Evolutionary conservation across 2,888 invertebrate species (phyloP).

Genomic region (Alentia gelatinosa): DNA sequence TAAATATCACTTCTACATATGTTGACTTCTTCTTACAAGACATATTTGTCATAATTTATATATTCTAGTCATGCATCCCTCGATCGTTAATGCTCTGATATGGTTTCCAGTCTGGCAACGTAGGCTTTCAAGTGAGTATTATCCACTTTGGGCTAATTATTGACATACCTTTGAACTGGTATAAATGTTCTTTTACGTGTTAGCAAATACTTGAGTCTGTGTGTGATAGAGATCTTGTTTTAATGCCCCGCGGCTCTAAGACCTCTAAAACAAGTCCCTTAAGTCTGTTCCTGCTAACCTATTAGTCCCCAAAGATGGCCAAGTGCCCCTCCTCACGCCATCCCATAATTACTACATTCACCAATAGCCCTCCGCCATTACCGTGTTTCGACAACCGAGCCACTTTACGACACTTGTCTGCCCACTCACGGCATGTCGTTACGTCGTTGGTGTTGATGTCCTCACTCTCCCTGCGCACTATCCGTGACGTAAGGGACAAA

Average conservation of each 20-base stretch:
- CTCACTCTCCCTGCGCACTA: background rate
- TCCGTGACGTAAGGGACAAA: background rate
- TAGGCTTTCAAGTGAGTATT: background rate
- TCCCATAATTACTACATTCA: slow-evolving; percentile 16
- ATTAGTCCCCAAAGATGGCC: background rate
- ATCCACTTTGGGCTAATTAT: background rate
- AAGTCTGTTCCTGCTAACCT: background rate
- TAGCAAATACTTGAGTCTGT: background rate
- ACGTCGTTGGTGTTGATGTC: background rate
- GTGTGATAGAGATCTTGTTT: slow-evolving; percentile 16
- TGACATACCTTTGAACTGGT: background rate
- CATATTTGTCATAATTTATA: background rate
- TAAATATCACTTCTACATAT: background rate
- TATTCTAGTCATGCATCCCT: background rate
- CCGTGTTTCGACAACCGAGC: slow-evolving; percentile 5
- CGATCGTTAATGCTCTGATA: background rate
- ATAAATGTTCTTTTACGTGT: background rate
- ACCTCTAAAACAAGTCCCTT: background rate
- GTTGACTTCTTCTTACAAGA: background rate
- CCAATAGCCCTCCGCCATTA: background rate
- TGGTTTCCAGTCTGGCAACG: background rate
- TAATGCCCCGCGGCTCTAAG: background rate
- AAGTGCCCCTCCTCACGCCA: background rate
- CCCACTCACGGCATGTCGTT: background rate
- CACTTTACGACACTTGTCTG: background rate